phyloP scores from a whole-genome alignment of 2,797 vertebrate species.

The Siniperca scherzeri region DNA sequence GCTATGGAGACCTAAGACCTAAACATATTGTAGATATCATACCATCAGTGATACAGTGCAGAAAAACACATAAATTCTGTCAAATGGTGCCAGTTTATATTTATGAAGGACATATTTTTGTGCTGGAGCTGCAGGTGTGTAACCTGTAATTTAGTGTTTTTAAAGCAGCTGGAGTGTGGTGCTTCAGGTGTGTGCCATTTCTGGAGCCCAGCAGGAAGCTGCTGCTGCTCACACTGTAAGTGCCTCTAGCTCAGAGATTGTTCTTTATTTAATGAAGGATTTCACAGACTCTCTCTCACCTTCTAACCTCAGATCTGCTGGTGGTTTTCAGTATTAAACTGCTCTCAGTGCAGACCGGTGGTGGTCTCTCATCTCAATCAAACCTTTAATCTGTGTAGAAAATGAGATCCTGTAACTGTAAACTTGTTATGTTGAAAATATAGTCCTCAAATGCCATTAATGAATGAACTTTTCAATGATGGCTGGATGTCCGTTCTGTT shows the following conservation, averaged over 20 bases:
- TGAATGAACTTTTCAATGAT: too few relatives aligned
- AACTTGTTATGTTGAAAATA: too few relatives aligned
- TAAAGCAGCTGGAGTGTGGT: conserved; percentile 44
- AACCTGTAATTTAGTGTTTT: conserved; percentile 51
- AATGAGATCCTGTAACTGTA: background rate
- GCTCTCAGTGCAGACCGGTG: background rate
- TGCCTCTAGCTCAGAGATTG: background rate
- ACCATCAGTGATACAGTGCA: background rate
- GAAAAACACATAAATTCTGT: background rate
- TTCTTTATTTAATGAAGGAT: conserved; percentile 12
- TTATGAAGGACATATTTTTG: background rate
- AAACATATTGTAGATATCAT: background rate
- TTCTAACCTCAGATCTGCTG: conserved; percentile 7
- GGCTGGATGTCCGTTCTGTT: too few relatives aligned
- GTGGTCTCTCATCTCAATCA: background rate
- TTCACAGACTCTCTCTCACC: background rate
- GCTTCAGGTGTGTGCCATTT: conserved; percentile 55
- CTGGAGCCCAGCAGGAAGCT: conserved; percentile 42
- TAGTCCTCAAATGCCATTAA: too few relatives aligned
- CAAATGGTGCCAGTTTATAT: background rate
- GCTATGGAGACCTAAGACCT: background rate
- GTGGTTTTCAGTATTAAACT: background rate
- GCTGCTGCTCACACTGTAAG: conserved; percentile 16
- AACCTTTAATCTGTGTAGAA: background rate
- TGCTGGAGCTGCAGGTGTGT: conserved; percentile 16